These are phyloP conservation scores for Macquaria ambigua DNA, from an alignment of 2,113 vertebrate genomes.

Conservation along the genomic window DNA sequence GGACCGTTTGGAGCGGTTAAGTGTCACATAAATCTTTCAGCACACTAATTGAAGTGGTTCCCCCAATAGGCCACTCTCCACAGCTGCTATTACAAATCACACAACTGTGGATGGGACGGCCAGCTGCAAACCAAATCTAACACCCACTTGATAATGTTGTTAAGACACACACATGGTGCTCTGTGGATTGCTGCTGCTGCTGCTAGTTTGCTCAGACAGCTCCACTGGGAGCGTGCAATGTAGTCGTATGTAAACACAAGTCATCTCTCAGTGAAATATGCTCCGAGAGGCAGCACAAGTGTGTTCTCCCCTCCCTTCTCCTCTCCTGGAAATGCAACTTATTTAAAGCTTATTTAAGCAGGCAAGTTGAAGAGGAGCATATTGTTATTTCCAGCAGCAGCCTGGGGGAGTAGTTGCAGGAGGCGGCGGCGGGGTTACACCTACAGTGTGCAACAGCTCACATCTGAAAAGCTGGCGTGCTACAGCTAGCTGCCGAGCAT, in stretches of 20 bases:
- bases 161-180: slow-evolving; percentile 62
- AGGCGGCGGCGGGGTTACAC: slow-evolving; percentile 27
- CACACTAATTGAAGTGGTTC: slow-evolving; percentile 69
- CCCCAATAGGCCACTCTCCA: slow-evolving; percentile 67
- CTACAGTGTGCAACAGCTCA: slow-evolving; percentile 22
- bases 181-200: slow-evolving; percentile 63
- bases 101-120: slow-evolving; percentile 55
- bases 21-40: slow-evolving; percentile 78
- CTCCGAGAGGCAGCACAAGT: slow-evolving; percentile 37
- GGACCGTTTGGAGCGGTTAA: slow-evolving; percentile 61
- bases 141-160: slow-evolving; percentile 63
- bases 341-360: slow-evolving; percentile 50
- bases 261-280: slow-evolving; percentile 64
- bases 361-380: slow-evolving; percentile 39
- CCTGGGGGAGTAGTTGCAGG: slow-evolving; percentile 40
- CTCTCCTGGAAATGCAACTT: slow-evolving; percentile 34
- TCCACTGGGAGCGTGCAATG: slow-evolving; percentile 59
- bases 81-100: slow-evolving; percentile 68
- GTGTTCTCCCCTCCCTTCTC: not conserved
- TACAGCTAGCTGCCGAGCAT: slow-evolving; percentile 15
- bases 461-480: not conserved
- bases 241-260: slow-evolving; percentile 75
- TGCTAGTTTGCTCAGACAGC: slow-evolving; percentile 64
- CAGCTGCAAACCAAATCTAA: slow-evolving; percentile 70
- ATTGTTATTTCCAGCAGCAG: slow-evolving; percentile 52